These are phyloP conservation scores for Zaprionus lachaisei DNA, from an alignment of 1,140 invertebrate genomes.

Conservation along the genomic window DNA sequence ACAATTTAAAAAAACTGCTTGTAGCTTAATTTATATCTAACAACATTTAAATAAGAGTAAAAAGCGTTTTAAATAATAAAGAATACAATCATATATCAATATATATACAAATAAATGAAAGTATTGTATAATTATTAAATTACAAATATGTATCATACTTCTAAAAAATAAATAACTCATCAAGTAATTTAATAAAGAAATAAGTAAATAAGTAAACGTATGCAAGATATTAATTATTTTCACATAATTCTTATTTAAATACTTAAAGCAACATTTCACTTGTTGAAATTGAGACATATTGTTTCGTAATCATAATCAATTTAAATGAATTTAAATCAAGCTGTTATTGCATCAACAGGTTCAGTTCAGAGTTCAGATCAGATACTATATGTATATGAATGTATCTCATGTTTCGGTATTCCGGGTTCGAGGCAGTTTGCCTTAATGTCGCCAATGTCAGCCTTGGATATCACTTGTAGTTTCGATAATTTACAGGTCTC, in stretches of 20 bases:
- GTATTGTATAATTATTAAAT: neutral
- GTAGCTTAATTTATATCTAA: too few relatives aligned
- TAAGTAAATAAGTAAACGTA: too few relatives aligned
- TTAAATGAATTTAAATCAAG: neutral
- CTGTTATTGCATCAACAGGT: neutral
- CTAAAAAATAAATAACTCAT: too few relatives aligned
- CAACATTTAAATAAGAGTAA: too few relatives aligned
- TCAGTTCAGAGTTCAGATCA: constrained; percentile 3
- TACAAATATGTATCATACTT: neutral
- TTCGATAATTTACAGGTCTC: constrained; percentile 39
- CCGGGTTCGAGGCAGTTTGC: neutral
- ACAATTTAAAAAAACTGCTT: too few relatives aligned
- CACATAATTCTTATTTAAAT: neutral
- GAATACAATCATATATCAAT: neutral
- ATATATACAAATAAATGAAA: neutral
- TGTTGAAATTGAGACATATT: neutral
- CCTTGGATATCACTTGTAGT: constrained; percentile 39
- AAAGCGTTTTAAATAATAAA: neutral
- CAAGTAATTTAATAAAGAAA: too few relatives aligned
- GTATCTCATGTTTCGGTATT: neutral
- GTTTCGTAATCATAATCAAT: constrained; percentile 6
- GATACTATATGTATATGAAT: neutral
- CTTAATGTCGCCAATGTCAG: neutral
- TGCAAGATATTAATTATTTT: too few relatives aligned
- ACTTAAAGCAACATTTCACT: neutral